Conservation (phyloP, 2,797 vertebrate species). For the Ambastaia sidthimunki region DNA sequence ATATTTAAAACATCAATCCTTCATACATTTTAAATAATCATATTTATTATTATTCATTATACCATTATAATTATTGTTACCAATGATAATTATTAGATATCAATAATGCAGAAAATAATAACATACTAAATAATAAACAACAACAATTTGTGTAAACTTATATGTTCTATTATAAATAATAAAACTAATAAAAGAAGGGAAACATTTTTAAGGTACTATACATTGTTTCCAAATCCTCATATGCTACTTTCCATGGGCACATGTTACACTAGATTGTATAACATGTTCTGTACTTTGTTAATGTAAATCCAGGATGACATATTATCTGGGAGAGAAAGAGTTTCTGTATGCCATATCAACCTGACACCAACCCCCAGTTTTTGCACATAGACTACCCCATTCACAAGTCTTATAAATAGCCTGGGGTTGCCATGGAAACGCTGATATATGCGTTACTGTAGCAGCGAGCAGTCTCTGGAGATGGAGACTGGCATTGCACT, state of each 20-base stretch:
- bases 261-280: neutral
- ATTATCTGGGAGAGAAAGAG: neutral
- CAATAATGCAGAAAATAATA: too few species aligned
- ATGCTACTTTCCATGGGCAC: neutral
- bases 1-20: too few species aligned
- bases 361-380: slow-evolving; percentile 11
- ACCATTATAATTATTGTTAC: too few species aligned
- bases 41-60: too few species aligned
- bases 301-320: neutral
- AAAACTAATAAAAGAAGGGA: too few species aligned
- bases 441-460: slow-evolving; percentile 43
- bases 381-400: slow-evolving; percentile 20
- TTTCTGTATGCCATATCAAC: neutral
- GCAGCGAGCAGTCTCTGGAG: slow-evolving; percentile 25
- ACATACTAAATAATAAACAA: too few species aligned
- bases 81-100: too few species aligned
- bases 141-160: too few species aligned
- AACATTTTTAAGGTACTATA: too few species aligned
- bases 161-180: too few species aligned
- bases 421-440: slow-evolving; percentile 65
- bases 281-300: neutral
- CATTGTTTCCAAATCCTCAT: neutral
- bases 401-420: slow-evolving; percentile 55
- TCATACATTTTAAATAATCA: too few species aligned
- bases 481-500: slow-evolving; percentile 17